These are phyloP conservation scores for Pristionchus japonicus DNA, from an alignment of 2,888 invertebrate genomes.

Conservation along the genomic window DNA sequence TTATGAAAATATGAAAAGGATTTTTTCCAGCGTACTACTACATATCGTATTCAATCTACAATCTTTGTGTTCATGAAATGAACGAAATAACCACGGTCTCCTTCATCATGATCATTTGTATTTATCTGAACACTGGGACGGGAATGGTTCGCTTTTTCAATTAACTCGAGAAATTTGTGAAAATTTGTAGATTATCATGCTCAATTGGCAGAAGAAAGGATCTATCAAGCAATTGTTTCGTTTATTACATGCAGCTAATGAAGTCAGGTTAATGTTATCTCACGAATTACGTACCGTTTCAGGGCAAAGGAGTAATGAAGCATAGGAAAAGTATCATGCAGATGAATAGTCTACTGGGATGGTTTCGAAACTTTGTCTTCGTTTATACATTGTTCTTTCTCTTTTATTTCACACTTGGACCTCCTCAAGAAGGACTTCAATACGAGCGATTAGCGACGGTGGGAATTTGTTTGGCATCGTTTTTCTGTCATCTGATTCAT, in stretches of 20 bases:
- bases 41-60: not conserved
- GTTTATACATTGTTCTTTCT: not conserved
- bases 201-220: not conserved
- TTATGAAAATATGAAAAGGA: not conserved
- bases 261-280: not conserved
- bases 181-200: not conserved
- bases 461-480: not conserved
- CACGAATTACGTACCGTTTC: not conserved
- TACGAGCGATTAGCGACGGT: not conserved
- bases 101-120: not conserved
- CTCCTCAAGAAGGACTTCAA: not conserved
- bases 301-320: not conserved
- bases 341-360: not conserved
- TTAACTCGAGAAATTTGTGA: not conserved
- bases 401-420: not conserved
- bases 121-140: not conserved
- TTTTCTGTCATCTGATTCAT: too few relatives aligned
- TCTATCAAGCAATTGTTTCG: not conserved
- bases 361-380: not conserved
- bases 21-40: not conserved
- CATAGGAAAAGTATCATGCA: not conserved
- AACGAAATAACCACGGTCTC: not conserved
- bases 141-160: not conserved
- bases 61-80: not conserved
- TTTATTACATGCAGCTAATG: not conserved